Conservation (phyloP, 1,140 invertebrate genomes). For the Aphaenogaster ashmeadi region DNA sequence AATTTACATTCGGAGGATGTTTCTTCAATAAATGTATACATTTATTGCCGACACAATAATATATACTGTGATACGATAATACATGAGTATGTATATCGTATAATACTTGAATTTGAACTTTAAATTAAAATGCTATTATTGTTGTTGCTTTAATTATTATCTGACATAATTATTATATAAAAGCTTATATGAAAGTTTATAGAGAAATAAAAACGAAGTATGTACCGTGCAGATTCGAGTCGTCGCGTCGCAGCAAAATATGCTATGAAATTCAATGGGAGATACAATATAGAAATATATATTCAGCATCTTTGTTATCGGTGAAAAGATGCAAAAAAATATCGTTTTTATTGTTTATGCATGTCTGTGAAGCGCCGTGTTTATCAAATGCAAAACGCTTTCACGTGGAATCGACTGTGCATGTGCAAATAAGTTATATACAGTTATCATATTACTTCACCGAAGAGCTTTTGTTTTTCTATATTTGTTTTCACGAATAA, state of each 20-base stretch:
- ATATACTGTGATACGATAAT: neutral
- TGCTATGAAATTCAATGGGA: slow-evolving; percentile 53
- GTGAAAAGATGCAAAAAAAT: slow-evolving; percentile 23
- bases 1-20: neutral
- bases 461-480: slow-evolving; percentile 1
- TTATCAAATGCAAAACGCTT: slow-evolving; percentile 15
- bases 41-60: too few relatives aligned
- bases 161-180: neutral
- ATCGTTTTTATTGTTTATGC: neutral
- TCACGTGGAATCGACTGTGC: neutral
- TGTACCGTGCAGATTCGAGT: neutral
- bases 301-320: slow-evolving; percentile 34
- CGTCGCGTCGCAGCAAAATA: neutral
- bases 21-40: neutral
- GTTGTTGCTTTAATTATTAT: neutral
- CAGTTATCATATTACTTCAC: neutral
- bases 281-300: slow-evolving; percentile 16
- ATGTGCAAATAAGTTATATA: slow-evolving; percentile 16
- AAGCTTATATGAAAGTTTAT: neutral
- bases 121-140: neutral
- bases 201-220: neutral
- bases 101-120: neutral
- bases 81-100: too few relatives aligned
- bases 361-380: neutral
- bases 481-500: neutral